A percentile compares a stretch with the other conserved stretches of the same genome.
These are phyloP conservation scores for Heliconius charithonia DNA, from an alignment of 2,888 invertebrate species.

Conservation along the genomic window DNA sequence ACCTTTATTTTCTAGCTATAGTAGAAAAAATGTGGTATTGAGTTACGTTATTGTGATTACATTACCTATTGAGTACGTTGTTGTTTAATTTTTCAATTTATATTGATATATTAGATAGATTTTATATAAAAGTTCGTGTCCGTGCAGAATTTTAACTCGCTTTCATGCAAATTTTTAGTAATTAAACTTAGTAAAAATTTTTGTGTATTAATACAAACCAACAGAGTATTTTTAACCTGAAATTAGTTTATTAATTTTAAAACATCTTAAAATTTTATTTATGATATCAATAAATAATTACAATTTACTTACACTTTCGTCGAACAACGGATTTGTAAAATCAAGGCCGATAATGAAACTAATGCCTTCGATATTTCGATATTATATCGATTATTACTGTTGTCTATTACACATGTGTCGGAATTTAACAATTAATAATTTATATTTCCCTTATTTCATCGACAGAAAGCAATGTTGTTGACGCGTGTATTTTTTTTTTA, in stretches of 20 bases:
- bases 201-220: no score
- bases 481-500: not conserved
- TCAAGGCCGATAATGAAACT: conserved; percentile 42
- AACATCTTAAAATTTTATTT: not conserved
- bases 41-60: no score
- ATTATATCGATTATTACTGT: conserved; percentile 25
- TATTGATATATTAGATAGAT: not conserved
- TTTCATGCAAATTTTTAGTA: not conserved
- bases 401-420: conserved; percentile 13
- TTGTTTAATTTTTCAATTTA: no score
- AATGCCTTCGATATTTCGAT: conserved; percentile 27
- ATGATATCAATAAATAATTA: not conserved
- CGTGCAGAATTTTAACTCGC: not conserved
- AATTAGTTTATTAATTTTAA: not conserved
- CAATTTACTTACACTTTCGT: conserved; percentile 44
- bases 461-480: no score
- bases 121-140: not conserved
- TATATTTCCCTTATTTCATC: conserved; percentile 18
- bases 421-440: conserved; percentile 28
- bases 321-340: conserved; percentile 36
- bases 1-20: not conserved
- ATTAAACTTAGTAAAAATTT: no score
- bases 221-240: not conserved
- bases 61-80: no score
- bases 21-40: not conserved